Conservation (phyloP, 2,888 invertebrate species). For the Phorcus lineatus region DNA sequence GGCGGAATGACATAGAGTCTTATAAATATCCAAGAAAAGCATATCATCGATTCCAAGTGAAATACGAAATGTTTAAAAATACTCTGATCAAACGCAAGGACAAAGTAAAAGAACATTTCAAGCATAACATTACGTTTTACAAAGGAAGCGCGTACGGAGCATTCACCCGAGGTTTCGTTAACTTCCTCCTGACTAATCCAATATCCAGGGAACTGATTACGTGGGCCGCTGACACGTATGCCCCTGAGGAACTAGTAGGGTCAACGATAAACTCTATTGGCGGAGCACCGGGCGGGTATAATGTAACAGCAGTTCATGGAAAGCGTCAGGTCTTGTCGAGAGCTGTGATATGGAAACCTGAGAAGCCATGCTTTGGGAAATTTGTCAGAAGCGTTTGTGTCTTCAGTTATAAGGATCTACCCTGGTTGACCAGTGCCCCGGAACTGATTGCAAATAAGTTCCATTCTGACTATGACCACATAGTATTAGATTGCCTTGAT, state of each 20-base stretch:
- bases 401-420: conserved; percentile 51
- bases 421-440: conserved; percentile 27
- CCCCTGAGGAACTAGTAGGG: conserved; percentile 39
- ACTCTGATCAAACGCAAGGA: neutral
- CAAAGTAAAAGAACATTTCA: neutral
- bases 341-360: conserved; percentile 8
- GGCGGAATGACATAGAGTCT: conserved; percentile 60
- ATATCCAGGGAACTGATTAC: conserved; percentile 25
- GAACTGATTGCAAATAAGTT: conserved; percentile 55
- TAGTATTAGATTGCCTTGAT: conserved; percentile 42
- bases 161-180: conserved; percentile 48
- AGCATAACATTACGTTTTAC: neutral
- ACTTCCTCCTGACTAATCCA: conserved; percentile 29
- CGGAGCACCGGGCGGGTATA: conserved; percentile 9
- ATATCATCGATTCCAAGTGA: neutral
- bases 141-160: conserved; percentile 51
- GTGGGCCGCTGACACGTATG: conserved; percentile 37
- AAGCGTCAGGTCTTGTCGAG: neutral
- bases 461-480: conserved; percentile 41
- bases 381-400: conserved; percentile 45
- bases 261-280: conserved; percentile 17
- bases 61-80: neutral
- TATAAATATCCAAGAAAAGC: neutral
- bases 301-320: neutral
- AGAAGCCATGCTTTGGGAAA: neutral